Conservation (phyloP, 2,797 vertebrate genomes). For the Scolopax rusticola region DNA sequence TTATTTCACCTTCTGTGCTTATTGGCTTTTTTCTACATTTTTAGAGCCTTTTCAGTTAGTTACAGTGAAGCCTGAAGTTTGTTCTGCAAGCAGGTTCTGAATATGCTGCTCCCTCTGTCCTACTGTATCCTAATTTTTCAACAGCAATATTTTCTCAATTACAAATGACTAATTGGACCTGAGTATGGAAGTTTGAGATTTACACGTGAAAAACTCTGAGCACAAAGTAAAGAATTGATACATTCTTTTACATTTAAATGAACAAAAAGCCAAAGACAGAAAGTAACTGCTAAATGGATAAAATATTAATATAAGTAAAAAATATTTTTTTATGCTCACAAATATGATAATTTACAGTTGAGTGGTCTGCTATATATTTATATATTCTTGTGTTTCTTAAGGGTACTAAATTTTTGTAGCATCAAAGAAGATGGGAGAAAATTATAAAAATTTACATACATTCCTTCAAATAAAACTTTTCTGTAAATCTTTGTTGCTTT, state of each 20-base stretch:
- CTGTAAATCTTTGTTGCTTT: not conserved
- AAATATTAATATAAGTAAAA: not conserved
- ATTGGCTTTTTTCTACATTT: not conserved
- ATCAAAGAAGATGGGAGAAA: not conserved
- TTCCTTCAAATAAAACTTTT: not conserved
- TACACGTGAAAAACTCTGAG: not conserved
- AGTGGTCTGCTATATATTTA: not conserved
- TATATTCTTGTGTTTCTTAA: not conserved
- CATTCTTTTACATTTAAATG: not conserved
- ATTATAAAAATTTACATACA: not conserved
- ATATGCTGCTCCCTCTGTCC: not conserved
- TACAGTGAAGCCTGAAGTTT: not conserved
- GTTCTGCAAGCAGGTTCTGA: not conserved
- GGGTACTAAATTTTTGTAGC: not conserved
- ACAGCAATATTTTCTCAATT: not conserved
- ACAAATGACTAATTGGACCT: not conserved
- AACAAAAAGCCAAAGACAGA: not conserved
- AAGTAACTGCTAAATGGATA: not conserved
- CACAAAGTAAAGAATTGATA: not conserved
- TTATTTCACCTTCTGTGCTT: constrained; percentile 15
- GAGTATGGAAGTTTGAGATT: not conserved
- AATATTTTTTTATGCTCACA: not conserved
- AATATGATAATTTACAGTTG: not conserved
- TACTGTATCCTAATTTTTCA: not conserved
- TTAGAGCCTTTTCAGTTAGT: not conserved